Evolutionary conservation across 2,113 vertebrate species (phyloP), one percentile per base, ranked within the genome.

Genomic region (Macquaria australasica): DNA sequence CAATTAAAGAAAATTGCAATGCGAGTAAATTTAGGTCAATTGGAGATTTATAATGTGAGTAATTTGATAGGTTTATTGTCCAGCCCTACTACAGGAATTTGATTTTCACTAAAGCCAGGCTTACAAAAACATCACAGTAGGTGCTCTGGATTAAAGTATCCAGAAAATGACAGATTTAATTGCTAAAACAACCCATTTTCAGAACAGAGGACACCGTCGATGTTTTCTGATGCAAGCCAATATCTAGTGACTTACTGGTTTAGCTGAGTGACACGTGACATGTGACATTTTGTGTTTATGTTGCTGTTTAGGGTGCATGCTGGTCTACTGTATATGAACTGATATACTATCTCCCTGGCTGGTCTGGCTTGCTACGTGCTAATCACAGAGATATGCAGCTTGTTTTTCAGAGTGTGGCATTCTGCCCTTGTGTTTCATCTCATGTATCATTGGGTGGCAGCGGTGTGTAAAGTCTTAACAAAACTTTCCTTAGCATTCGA

Each of bases 331-430:
- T 79, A 51, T 34, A 79, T 59, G 43, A 41, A 34, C 45, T 83
- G 73, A 87, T 73, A 79, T 5, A 64, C 16, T 82, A 84, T 91
- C 82, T 89, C 70, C 28, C 53, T 37, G 81, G 58, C 50, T 68
- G 78, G 20, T 62, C 25, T 1, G 50, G 37, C 79, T 58, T 0
- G 8, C 81, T 80, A 60, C 8, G 23, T 60, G 58, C 67, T 90
- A 72, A 89, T 88, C 85, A 73, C 66, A 64, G 48, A 89, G 74
- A 92, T 81, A 85, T 78, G 85, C 58, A 48, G 73, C 51, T 83
- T 86, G 80, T 87, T 88, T 87, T 83, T 85, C 83, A 79, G 37
- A 74, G 66, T 8, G 9, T 55, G 71, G 81, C 70, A 82, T 73
- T 75, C 64, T 81, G 79, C 55, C 51, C 68, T 23, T 77, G 68